A percentile compares a stretch with the other conserved stretches of the same genome.
Conservation (phyloP, 2,113 vertebrate genomes). For the Benitochromis conjunctus region DNA sequence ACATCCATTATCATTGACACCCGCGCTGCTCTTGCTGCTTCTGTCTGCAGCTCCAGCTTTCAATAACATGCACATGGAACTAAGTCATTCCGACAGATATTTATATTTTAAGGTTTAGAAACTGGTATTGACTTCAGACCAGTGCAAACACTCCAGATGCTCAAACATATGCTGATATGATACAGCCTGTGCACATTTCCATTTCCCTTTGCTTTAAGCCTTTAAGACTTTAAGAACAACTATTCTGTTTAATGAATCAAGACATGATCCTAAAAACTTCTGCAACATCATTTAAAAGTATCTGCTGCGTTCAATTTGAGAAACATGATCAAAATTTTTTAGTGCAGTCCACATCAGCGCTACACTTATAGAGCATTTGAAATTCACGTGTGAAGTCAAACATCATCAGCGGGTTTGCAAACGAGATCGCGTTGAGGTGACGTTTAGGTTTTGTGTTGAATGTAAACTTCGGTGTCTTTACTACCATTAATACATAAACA, state of each 20-base stretch:
- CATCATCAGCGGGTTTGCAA: not conserved
- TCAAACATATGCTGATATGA: not conserved
- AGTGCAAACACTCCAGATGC: not conserved
- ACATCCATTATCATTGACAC: not conserved
- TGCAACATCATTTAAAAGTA: not conserved
- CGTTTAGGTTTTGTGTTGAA: not conserved
- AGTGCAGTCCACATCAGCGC: not conserved
- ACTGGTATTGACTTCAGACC: not conserved
- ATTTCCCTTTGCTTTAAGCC: not conserved
- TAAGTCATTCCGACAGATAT: not conserved
- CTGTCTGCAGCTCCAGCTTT: not conserved
- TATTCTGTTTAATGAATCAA: not conserved
- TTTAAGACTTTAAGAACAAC: not conserved
- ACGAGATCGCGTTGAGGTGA: not conserved
- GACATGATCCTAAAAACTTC: not conserved
- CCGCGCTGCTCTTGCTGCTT: not conserved
- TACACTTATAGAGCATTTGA: not conserved
- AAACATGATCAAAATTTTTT: not conserved
- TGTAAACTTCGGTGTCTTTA: not conserved
- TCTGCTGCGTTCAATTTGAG: not conserved
- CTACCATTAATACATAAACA: slow-evolving; percentile 12
- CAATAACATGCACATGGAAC: not conserved
- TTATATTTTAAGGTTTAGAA: not conserved
- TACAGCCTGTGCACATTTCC: not conserved
- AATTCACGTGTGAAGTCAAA: not conserved